phyloP scores from a whole-genome alignment of 1,140 invertebrate genomes.

The Atopsyche davidsoni region DNA sequence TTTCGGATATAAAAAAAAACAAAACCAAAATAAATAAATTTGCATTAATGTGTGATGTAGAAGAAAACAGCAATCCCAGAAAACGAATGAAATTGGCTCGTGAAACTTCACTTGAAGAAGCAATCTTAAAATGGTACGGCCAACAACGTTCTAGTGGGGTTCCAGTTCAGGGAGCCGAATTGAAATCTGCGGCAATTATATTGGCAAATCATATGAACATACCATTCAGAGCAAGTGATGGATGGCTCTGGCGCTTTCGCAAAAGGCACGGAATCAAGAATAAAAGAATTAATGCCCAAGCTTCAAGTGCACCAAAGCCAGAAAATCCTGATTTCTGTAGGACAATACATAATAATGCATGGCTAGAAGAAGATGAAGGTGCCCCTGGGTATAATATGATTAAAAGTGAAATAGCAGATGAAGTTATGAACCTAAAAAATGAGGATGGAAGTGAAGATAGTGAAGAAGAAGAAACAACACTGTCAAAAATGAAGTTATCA shows the following conservation, averaged over 20 bases:
- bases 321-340: too few species aligned
- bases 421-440: constrained; percentile 1
- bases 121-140: background rate
- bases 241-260: constrained; percentile 13
- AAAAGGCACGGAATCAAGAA: constrained; percentile 11
- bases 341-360: too few species aligned
- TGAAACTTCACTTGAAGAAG: constrained; percentile 14
- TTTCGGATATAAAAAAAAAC: constrained; percentile 13
- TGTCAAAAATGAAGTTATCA: constrained; percentile 2
- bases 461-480: constrained; percentile 1
- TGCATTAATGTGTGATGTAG: constrained; percentile 10
- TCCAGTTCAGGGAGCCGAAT: constrained; percentile 4
- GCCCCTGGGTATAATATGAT: background rate
- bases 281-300: constrained; percentile 7
- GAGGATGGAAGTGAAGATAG: constrained; percentile 5
- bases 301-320: constrained; percentile 6
- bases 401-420: constrained; percentile 5
- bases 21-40: constrained; percentile 8
- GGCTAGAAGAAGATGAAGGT: constrained; percentile 4
- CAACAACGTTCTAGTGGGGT: constrained; percentile 12
- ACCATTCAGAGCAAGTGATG: constrained; percentile 13
- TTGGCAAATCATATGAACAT: constrained; percentile 11
- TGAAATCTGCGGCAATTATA: constrained; percentile 15
- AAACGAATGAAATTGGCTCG: constrained; percentile 10
- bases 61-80: constrained; percentile 7